Evolutionary conservation across 2,888 invertebrate genomes (phyloP).

Genomic region (Sialis lutaria): DNA sequence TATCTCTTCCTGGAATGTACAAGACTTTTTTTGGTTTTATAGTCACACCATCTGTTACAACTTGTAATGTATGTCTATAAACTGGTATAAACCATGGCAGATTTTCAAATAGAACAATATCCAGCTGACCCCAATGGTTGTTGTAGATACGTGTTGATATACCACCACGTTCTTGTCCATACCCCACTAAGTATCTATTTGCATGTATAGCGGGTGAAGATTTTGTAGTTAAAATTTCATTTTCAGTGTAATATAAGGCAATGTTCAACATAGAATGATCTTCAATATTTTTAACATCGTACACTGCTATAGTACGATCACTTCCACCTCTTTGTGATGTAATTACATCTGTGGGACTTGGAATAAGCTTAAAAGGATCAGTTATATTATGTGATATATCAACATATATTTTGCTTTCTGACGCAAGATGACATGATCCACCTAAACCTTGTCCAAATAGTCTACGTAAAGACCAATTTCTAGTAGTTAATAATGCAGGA

Average conservation of each 20-base stretch:
- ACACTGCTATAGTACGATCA: conserved; percentile 48
- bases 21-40: conserved; percentile 38
- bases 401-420: conserved; percentile 61
- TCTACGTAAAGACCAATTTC: conserved; percentile 74
- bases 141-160: conserved; percentile 74
- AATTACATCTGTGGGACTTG: conserved; percentile 37
- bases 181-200: conserved; percentile 69
- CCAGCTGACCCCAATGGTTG: conserved; percentile 54
- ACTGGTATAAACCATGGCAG: conserved; percentile 82
- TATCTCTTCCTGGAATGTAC: conserved; percentile 63
- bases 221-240: conserved; percentile 31
- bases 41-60: conserved; percentile 36
- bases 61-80: conserved; percentile 72
- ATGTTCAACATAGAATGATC: conserved; percentile 43
- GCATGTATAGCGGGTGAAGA: conserved; percentile 55
- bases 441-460: conserved; percentile 75
- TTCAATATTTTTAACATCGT: conserved; percentile 25
- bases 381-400: conserved; percentile 51
- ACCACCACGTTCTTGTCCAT: conserved; percentile 82
- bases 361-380: conserved; percentile 42
- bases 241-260: conserved; percentile 35
- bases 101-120: conserved; percentile 73
- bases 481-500: conserved; percentile 40
- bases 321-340: conserved; percentile 51
- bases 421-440: conserved; percentile 67